A percentile compares a stretch with the other conserved stretches of the same genome.
Evolutionary conservation across 2,797 vertebrate genomes (phyloP).

Genomic region (Hippopotamyrus pictus): DNA sequence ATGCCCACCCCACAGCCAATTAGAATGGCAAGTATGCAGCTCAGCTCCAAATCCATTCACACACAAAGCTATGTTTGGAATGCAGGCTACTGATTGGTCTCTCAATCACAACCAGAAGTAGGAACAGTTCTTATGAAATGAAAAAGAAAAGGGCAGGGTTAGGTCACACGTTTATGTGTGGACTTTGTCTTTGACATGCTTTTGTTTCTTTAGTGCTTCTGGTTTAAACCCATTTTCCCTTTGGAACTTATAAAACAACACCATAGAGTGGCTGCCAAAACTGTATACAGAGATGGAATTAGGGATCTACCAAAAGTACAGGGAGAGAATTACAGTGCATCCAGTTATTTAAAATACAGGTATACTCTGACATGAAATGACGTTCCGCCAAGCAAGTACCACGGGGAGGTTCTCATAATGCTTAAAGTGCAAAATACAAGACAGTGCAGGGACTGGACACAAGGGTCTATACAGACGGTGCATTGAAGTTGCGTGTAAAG

Average conservation of each 20-base stretch:
- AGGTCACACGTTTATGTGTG: background rate
- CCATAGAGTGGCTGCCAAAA: background rate
- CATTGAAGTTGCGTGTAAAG: background rate
- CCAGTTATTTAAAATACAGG: background rate
- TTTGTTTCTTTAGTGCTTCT: background rate
- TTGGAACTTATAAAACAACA: background rate
- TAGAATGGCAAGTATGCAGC: conserved; percentile 19
- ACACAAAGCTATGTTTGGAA: conserved; percentile 52
- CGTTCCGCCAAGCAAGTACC: background rate
- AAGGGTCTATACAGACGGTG: background rate
- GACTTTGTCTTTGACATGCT: background rate
- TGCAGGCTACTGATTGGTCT: conserved; percentile 54
- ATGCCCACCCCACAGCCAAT: background rate
- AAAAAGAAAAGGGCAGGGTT: background rate
- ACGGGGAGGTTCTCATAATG: background rate
- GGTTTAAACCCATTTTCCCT: background rate
- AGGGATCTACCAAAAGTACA: background rate
- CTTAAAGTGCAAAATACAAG: background rate
- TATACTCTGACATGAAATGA: background rate
- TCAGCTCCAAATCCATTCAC: conserved; percentile 8
- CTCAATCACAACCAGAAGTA: conserved; percentile 30
- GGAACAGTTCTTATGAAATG: background rate
- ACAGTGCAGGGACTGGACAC: background rate
- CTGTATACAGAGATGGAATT: background rate
- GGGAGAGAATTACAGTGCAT: background rate